These are phyloP conservation scores for Drosophila trichaetosa DNA, from an alignment of 2,888 invertebrate species.

Conservation along the genomic window DNA sequence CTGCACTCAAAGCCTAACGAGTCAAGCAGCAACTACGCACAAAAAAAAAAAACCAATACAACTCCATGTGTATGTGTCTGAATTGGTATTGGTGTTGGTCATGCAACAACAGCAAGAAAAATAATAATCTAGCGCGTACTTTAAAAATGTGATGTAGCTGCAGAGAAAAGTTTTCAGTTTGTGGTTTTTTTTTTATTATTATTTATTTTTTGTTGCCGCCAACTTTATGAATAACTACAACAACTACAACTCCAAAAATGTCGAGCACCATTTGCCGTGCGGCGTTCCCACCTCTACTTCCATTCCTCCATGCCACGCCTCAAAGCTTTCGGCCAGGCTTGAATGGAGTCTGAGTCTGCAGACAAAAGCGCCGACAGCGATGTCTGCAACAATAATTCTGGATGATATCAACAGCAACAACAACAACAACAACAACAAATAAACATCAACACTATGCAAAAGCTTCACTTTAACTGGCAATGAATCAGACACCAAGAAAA, in stretches of 20 bases:
- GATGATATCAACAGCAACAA: constrained; percentile 57
- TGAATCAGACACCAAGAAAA: constrained; percentile 65
- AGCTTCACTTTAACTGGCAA: constrained; percentile 70
- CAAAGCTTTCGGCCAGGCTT: constrained; percentile 32
- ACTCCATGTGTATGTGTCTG: constrained; percentile 14
- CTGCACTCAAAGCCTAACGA: constrained; percentile 60
- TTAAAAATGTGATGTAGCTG: constrained; percentile 73
- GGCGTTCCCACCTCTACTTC: neutral
- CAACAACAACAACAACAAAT: constrained; percentile 30
- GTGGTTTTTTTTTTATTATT: constrained; percentile 37
- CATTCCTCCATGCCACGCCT: constrained; percentile 35
- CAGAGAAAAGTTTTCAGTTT: constrained; percentile 54
- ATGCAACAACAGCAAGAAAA: constrained; percentile 14
- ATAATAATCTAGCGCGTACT: constrained; percentile 46
- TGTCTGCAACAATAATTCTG: constrained; percentile 65
- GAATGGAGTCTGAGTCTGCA: constrained; percentile 75
- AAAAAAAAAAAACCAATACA: constrained; percentile 18
- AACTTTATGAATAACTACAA: constrained; percentile 56
- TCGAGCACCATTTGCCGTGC: constrained; percentile 25
- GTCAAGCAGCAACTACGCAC: constrained; percentile 40
- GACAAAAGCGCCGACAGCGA: constrained; percentile 71
- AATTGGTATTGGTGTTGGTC: constrained; percentile 23
- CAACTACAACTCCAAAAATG: constrained; percentile 32
- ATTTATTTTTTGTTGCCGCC: constrained; percentile 39
- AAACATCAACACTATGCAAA: constrained; percentile 55